Evolutionary conservation across 2,888 invertebrate genomes (phyloP), one percentile per base, ranked within the genome.

Genomic region (Platynereis dumerilii): DNA sequence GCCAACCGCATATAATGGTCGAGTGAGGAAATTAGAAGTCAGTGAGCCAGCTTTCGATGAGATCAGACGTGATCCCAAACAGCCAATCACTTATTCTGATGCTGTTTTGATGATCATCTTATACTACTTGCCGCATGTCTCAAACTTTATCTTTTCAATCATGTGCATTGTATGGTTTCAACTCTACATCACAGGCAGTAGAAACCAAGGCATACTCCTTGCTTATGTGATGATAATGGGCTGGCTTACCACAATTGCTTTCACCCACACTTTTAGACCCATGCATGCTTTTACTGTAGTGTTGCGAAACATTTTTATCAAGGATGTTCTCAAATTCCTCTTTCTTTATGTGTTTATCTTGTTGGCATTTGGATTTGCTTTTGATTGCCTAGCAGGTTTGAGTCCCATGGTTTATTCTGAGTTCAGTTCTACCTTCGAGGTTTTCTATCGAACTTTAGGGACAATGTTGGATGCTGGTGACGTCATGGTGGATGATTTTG

Each of bases 251-350:
- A 74, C 77, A 7, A 78, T 81, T 20, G 65, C 72, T 12, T 79
- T 79, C 63, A 80, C 80, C 1, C 67, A 78, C 15, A 80, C 79
- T 15, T 77, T 80, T 57, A 73, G 75, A 60, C 64, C 72, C 1
- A 75, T 81, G 28, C 78, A 80, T 67, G 76, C 76, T 65, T 81
- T 80, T 64, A 80, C 78, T 72, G 66, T 75, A 34, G 76, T 81
- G 77, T 69, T 81, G 15, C 68, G 74, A 65, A 75, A 76, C 64
- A 81, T 81, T 76, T 74, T 81, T 20, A 55, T 77, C 58, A 65
- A 74, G 24, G 80, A 80, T 64, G 72, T 78, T n/a, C 44, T 74
- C 12, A 70, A 76, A n/a, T 80, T 80, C 61, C 52, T 78, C 17
- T 71, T 80, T 28, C 73, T 80, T 39, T 80, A 78, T 65, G 48